Evolutionary conservation across 2,888 invertebrate genomes (phyloP).

Genomic region (Rhingia rostrata): DNA sequence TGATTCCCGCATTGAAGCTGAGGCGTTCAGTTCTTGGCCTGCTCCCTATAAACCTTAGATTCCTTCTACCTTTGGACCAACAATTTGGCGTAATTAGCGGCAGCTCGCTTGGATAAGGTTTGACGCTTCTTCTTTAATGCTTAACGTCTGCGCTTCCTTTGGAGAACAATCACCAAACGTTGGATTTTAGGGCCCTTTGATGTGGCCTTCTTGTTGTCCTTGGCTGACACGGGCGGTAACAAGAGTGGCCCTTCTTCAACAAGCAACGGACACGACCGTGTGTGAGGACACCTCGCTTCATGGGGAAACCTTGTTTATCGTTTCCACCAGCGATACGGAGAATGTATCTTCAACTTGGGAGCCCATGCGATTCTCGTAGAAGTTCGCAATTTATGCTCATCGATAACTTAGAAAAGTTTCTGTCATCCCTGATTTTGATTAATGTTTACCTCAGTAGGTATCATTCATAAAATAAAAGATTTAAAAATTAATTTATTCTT

Average conservation of each 20-base stretch:
- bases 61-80: constrained; percentile 97
- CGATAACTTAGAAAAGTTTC: constrained; percentile 98
- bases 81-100: constrained; percentile 95
- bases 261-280: constrained; percentile 97
- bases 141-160: constrained; percentile 94
- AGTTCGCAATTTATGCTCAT: constrained; percentile 98
- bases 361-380: constrained; percentile 99
- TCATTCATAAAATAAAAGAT: too few species aligned
- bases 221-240: constrained; percentile 95
- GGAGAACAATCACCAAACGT: constrained; percentile 94
- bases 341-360: constrained; percentile 97
- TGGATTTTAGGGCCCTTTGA: constrained; percentile 97
- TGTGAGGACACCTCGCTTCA: too few species aligned
- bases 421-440: too few species aligned
- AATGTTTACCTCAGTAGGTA: too few species aligned
- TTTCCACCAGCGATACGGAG: constrained; percentile 96
- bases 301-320: too few species aligned
- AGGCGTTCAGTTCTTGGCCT: constrained; percentile 91
- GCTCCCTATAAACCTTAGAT: constrained; percentile 92
- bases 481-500: too few species aligned
- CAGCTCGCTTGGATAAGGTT: constrained; percentile 90
- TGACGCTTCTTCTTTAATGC: constrained; percentile 94
- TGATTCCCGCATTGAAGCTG: constrained; percentile 93
- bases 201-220: constrained; percentile 90
- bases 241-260: constrained; percentile 97